These are phyloP conservation scores for Cremastinae sp. DNA, from an alignment of 2,888 invertebrate species.

Conservation along the genomic window DNA sequence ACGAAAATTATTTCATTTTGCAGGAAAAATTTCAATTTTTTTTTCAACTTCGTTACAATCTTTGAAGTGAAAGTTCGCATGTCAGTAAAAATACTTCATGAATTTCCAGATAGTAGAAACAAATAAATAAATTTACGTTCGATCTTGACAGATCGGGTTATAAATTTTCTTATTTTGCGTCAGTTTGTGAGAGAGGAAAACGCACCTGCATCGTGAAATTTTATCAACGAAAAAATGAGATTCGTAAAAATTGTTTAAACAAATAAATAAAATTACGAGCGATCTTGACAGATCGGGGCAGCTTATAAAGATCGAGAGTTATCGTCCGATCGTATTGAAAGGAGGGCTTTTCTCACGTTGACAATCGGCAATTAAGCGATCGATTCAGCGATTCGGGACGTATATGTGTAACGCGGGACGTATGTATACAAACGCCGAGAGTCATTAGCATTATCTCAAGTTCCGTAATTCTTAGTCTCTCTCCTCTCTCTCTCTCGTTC, in stretches of 20 bases:
- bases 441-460: slow-evolving; percentile 61
- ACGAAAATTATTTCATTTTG: not conserved
- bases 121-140: too few relatives aligned
- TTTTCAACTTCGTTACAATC: not conserved
- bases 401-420: slow-evolving; percentile 33
- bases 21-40: not conserved
- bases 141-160: too few relatives aligned
- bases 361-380: slow-evolving; percentile 63
- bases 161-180: too few relatives aligned
- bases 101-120: too few relatives aligned
- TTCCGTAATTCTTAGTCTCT: slow-evolving; percentile 46
- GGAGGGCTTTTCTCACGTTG: slow-evolving; percentile 56
- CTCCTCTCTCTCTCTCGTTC: slow-evolving; percentile 19
- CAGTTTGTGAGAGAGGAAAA: not conserved
- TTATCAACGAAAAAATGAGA: not conserved
- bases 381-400: slow-evolving; percentile 58
- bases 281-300: slow-evolving; percentile 20
- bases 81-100: too few relatives aligned
- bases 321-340: slow-evolving; percentile 52
- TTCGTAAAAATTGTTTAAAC: slow-evolving; percentile 22
- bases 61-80: not conserved
- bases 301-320: slow-evolving; percentile 56
- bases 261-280: too few relatives aligned
- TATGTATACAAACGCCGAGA: slow-evolving; percentile 51
- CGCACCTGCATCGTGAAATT: not conserved